These are phyloP conservation scores for Morus bassanus DNA, from an alignment of 2,797 vertebrate species.

Conservation along the genomic window DNA sequence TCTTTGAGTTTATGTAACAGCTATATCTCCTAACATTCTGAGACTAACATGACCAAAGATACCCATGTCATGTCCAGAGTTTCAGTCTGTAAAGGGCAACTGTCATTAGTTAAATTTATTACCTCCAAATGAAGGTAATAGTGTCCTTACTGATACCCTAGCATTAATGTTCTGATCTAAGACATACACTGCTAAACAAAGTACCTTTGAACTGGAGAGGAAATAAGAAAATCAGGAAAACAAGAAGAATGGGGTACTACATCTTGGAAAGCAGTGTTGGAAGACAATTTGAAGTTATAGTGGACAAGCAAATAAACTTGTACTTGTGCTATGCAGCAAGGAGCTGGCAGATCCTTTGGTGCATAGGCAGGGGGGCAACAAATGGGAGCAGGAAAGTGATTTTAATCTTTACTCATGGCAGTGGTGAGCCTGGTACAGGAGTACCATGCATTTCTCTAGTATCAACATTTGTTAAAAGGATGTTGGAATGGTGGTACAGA, in stretches of 20 bases:
- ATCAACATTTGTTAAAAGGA: slow-evolving; percentile 7
- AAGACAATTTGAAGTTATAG: neutral
- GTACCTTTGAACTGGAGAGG: neutral
- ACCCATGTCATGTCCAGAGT: neutral
- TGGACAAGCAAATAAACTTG: neutral
- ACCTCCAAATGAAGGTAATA: neutral
- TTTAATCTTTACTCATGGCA: neutral
- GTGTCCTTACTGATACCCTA: neutral
- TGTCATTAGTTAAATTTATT: neutral
- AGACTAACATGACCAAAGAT: neutral
- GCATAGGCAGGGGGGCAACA: neutral
- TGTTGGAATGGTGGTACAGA: neutral
- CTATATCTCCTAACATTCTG: neutral
- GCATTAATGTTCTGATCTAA: neutral
- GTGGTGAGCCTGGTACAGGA: neutral
- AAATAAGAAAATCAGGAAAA: neutral
- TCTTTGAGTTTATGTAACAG: neutral
- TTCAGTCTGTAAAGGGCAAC: neutral
- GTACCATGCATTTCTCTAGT: neutral
- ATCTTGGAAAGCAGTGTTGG: neutral
- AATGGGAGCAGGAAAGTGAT: neutral
- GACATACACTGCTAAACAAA: neutral
- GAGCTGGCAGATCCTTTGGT: neutral
- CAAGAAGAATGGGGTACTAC: neutral
- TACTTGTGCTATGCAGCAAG: neutral